Conservation (phyloP, 1,140 invertebrate species). For the Drosophila melanica region DNA sequence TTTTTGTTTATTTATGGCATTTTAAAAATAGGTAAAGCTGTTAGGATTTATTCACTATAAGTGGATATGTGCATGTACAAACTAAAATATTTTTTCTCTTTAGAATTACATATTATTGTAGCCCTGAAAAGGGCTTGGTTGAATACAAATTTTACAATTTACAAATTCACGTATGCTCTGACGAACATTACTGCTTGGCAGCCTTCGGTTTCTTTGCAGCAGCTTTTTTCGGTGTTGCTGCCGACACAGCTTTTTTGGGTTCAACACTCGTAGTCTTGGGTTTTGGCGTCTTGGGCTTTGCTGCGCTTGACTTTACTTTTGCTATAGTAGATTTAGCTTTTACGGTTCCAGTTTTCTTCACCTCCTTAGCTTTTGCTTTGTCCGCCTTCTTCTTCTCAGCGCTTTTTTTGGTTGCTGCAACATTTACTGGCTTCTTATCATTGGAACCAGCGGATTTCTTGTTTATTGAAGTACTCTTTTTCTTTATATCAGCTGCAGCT, state of each 20-base stretch:
- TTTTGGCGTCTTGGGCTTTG: slow-evolving; percentile 34
- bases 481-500: slow-evolving; percentile 17
- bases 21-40: too few relatives aligned
- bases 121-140: too few relatives aligned
- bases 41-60: too few relatives aligned
- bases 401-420: slow-evolving; percentile 47
- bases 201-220: slow-evolving; percentile 16
- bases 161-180: too few relatives aligned
- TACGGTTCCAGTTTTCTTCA: slow-evolving; percentile 34
- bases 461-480: not conserved
- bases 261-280: slow-evolving; percentile 31
- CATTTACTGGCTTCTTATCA: slow-evolving; percentile 48
- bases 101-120: too few relatives aligned
- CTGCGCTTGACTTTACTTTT: slow-evolving; percentile 28
- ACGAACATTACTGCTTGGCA: slow-evolving; percentile 2
- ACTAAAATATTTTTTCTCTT: too few relatives aligned
- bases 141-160: too few relatives aligned
- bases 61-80: too few relatives aligned
- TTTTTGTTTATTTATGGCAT: too few relatives aligned
- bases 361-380: slow-evolving; percentile 44
- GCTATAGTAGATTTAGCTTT: slow-evolving; percentile 35
- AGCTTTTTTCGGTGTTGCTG: slow-evolving; percentile 2
- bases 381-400: slow-evolving; percentile 48
- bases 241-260: not conserved
- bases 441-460: slow-evolving; percentile 58